Evolutionary conservation across 2,797 vertebrate genomes (phyloP).

Genomic region (Myotis myotis): DNA sequence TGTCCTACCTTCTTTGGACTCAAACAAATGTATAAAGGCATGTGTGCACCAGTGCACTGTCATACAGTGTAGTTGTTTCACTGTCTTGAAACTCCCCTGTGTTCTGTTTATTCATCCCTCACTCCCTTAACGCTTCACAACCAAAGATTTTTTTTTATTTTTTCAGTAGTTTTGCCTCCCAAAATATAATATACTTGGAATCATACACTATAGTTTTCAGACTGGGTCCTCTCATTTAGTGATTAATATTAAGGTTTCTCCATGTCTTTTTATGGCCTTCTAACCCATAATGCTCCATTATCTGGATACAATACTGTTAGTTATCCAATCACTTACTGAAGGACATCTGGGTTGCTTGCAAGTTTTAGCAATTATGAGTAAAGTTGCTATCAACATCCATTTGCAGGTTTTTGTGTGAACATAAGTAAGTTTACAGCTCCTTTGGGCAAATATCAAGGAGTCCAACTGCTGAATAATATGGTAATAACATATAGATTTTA

Average conservation of each 20-base stretch:
- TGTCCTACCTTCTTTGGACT: neutral
- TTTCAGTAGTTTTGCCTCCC: neutral
- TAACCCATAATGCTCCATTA: neutral
- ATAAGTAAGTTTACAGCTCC: no score
- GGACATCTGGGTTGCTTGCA: neutral
- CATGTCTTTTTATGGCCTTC: neutral
- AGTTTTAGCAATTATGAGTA: neutral
- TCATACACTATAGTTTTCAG: neutral
- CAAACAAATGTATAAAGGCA: neutral
- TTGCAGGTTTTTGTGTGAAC: no score
- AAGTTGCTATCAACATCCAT: no score
- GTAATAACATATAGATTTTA: no score
- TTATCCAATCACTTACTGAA: neutral
- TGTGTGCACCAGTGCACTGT: neutral
- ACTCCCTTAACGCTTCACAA: neutral
- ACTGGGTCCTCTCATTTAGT: neutral
- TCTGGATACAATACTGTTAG: neutral
- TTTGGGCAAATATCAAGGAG: no score
- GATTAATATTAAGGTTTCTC: neutral
- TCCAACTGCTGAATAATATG: no score
- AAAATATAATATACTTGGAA: neutral
- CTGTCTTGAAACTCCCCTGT: neutral
- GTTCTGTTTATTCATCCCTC: neutral
- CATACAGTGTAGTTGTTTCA: neutral
- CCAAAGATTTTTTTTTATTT: neutral